These are phyloP conservation scores for Podarcis cretensis DNA, from an alignment of 2,113 vertebrate species.

Conservation along the genomic window DNA sequence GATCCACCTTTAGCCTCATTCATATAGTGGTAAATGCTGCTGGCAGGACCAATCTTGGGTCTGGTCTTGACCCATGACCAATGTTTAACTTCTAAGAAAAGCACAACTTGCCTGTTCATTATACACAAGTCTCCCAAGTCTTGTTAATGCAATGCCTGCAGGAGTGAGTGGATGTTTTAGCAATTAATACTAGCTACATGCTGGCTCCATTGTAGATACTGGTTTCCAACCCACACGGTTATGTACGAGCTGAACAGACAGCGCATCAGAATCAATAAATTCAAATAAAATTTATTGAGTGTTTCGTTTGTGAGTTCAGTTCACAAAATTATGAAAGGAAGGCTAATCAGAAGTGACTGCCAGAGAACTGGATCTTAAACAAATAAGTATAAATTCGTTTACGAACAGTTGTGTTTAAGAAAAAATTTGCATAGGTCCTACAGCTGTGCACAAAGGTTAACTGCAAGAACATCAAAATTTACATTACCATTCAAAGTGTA, in stretches of 20 bases:
- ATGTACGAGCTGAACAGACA: slow-evolving; percentile 30
- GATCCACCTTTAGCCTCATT: no score
- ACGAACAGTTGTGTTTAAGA: slow-evolving; percentile 53
- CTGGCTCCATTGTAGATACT: neutral
- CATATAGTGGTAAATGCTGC: neutral
- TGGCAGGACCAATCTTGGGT: neutral
- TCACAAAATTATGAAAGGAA: slow-evolving; percentile 63
- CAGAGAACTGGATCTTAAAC: slow-evolving; percentile 57
- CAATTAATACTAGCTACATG: neutral
- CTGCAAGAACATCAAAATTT: slow-evolving; percentile 47
- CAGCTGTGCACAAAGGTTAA: slow-evolving; percentile 52
- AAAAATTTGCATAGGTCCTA: slow-evolving; percentile 72
- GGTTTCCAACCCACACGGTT: neutral
- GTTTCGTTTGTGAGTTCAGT: slow-evolving; percentile 29
- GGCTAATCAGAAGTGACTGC: slow-evolving; percentile 69
- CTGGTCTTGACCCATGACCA: neutral
- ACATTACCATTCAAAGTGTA: slow-evolving; percentile 61
- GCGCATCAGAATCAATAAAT: slow-evolving; percentile 45
- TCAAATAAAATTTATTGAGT: slow-evolving; percentile 70
- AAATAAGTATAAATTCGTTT: slow-evolving; percentile 60
- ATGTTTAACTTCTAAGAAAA: neutral
- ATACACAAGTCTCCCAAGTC: neutral
- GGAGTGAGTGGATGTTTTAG: no score
- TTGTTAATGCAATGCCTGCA: neutral
- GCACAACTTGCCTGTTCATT: neutral